phyloP scores from a whole-genome alignment of 2,888 invertebrate species.

The Rutpela maculata region DNA sequence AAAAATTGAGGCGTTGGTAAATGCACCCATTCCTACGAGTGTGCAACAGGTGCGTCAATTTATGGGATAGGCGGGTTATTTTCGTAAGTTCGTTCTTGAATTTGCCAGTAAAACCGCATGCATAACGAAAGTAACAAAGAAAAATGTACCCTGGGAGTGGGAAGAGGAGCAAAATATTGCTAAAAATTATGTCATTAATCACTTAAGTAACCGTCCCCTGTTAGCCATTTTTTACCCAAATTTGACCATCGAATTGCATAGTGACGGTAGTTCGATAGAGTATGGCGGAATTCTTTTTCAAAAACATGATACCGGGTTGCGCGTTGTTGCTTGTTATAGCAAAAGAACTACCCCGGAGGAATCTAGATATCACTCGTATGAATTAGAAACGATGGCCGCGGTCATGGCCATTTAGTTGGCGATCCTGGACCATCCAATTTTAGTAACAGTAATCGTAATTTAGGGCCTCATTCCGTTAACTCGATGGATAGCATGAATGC shows the following conservation, averaged over 20 bases:
- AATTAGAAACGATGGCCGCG: not conserved
- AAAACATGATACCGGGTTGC: conserved; percentile 41
- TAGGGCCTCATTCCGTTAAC: too few relatives aligned
- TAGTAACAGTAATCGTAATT: too few relatives aligned
- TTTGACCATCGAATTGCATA: conserved; percentile 45
- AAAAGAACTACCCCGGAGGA: too few relatives aligned
- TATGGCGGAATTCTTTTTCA: conserved; percentile 54
- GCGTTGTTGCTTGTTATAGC: too few relatives aligned
- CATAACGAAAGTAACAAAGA: conserved; percentile 42
- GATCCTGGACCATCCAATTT: too few relatives aligned
- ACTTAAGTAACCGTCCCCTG: conserved; percentile 19
- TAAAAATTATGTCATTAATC: conserved; percentile 22
- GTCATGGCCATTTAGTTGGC: not conserved
- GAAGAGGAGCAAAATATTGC: too few relatives aligned
- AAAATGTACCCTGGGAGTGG: conserved; percentile 40
- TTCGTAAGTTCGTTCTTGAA: conserved; percentile 62
- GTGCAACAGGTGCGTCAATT: conserved; percentile 61
- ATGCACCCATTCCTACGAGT: conserved; percentile 57
- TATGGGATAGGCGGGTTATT: conserved; percentile 64
- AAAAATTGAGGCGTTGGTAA: conserved; percentile 54
- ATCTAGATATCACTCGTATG: too few relatives aligned
- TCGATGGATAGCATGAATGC: too few relatives aligned
- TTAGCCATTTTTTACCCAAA: conserved; percentile 36
- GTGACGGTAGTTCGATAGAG: conserved; percentile 44
- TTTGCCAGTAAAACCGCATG: conserved; percentile 54